phyloP scores from a whole-genome alignment of 30 jellyfish, hydroid and myxozoan genomes.

The Hydractinia echinata region DNA sequence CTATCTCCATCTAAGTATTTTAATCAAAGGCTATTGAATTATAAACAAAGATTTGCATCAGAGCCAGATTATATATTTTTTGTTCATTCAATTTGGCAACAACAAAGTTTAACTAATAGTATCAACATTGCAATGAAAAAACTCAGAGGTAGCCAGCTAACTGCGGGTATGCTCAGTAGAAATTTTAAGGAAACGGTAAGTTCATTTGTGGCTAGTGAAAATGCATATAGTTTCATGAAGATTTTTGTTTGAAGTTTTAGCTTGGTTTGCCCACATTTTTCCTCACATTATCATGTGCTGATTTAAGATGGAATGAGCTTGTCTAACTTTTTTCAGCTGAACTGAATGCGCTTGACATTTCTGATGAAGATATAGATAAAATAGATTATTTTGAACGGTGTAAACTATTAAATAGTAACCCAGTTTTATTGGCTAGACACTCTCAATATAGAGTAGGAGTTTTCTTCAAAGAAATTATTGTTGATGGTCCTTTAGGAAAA shows the following conservation, averaged over 20 bases:
- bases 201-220: background rate
- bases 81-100: slow-evolving; percentile 3
- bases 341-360: no score
- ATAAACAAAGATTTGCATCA: no score
- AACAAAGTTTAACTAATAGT: background rate
- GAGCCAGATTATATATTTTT: background rate
- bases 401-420: slow-evolving; percentile 13
- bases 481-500: background rate
- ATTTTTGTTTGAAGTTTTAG: no score
- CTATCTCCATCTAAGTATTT: slow-evolving; percentile 7
- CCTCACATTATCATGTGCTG: no score
- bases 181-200: background rate
- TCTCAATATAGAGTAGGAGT: no score
- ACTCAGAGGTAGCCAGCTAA: background rate
- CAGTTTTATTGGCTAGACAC: background rate
- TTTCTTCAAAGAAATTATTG: slow-evolving; percentile 15
- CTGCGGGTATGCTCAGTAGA: background rate
- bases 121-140: background rate
- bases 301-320: no score
- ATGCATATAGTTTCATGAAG: background rate
- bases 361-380: background rate
- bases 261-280: no score
- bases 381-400: slow-evolving; percentile 18
- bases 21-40: slow-evolving; percentile 9
- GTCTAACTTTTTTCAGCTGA: no score